Base-by-base conservation (phyloP, 2,888 invertebrate genomes). In the Drosophila leonis region DNA sequence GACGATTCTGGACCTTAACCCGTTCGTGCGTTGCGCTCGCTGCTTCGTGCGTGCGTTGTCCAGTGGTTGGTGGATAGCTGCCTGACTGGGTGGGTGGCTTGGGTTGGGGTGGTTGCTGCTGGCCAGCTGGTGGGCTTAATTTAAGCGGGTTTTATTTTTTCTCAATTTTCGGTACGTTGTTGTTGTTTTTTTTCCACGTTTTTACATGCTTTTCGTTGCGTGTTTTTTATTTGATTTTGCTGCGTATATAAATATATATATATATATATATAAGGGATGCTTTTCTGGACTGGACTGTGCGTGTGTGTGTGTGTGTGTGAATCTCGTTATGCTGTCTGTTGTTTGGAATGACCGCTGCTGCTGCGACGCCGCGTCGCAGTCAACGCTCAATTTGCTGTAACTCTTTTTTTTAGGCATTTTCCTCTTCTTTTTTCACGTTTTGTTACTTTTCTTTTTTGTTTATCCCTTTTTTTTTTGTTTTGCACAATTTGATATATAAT, bases 101-200 rank as follows among this genome's bases (percentile, higher is more conserved):
- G 37, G 39, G 51, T 18, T 35, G 27, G 44, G 67, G 31, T 42
- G 57, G 37, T 15, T 62, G 56, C 37, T 52, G 71, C 39, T 72
- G 78, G 80, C 61, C 82, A 77, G 87, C 76, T 74, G 90, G 86
- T 90, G 85, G 85, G 89, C 84, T 85, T 85, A 90, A 85, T 85
- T 85, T 85, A 88, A 85, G 85, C 85, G 87, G 90, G 89, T 90
- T 88, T 88, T 90, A 88, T 90, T 85, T 85, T 85, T 82, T 90
- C 89, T 80, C 90, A 90, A 90, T 90, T 88, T 80, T 90, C 37
- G 52, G 37, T 35, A 62, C 81, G 72, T 75, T 64, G 8, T 18
- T 77, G 64, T 69, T 41, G 13, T 68, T 65, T 77, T 69, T 73
- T 54, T 24, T 64, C 57, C 57, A 39, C 60, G 74, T 80, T 76